Percentiles rank a stretch among this genome's conserved stretches.
phyloP scores from a whole-genome alignment of 2,888 invertebrate species.

The Congeria kusceri region DNA sequence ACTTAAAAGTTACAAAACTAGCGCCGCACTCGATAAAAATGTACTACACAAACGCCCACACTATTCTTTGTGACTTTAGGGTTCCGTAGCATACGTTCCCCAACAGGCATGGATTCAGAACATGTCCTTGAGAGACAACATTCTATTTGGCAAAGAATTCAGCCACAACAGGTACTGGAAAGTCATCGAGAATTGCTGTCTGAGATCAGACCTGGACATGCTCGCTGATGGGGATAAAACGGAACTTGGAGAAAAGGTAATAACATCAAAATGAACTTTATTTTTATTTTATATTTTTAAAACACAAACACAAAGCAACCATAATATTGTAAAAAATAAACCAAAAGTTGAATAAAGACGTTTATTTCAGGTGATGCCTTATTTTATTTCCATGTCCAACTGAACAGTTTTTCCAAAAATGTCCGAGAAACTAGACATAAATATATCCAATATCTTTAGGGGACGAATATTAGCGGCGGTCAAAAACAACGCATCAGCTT shows the following conservation, averaged over 20 bases:
- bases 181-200: slow-evolving; percentile 95
- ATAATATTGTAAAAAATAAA: no score
- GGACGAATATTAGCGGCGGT: slow-evolving; percentile 85
- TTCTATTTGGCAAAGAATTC: slow-evolving; percentile 93
- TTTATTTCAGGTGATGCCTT: no score
- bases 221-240: slow-evolving; percentile 95
- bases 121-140: slow-evolving; percentile 95
- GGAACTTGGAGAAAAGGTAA: slow-evolving; percentile 98
- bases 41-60: no score
- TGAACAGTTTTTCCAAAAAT: no score
- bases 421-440: not conserved
- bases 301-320: no score
- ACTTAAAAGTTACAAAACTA: no score
- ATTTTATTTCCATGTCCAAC: no score
- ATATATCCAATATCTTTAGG: slow-evolving; percentile 70
- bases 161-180: slow-evolving; percentile 89
- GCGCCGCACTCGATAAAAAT: no score
- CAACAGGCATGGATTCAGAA: slow-evolving; percentile 97
- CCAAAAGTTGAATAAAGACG: no score
- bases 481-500: slow-evolving; percentile 85
- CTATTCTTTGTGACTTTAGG: slow-evolving; percentile 72
- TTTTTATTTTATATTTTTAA: no score
- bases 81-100: slow-evolving; percentile 86
- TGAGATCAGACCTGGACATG: slow-evolving; percentile 95
- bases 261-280: no score